Percentiles rank a stretch among this genome's conserved stretches.
phyloP scores from a whole-genome alignment of 1,140 invertebrate species.

The Bicyclus anynana region DNA sequence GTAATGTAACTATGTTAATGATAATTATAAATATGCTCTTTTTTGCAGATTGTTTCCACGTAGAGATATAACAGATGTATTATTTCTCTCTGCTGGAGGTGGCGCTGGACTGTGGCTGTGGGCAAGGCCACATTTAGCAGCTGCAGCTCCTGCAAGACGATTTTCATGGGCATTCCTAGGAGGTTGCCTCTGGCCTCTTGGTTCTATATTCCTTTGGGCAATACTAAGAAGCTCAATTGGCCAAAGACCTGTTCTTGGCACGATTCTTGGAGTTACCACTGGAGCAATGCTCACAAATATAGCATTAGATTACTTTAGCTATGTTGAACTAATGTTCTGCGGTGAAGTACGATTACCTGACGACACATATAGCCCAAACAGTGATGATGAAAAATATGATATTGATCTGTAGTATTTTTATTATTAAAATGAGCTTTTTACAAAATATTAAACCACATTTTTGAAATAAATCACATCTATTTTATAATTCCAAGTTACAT shows the following conservation, averaged over 20 bases:
- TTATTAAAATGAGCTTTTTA: background rate
- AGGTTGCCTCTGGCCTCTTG: constrained; percentile 67
- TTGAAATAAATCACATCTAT: background rate
- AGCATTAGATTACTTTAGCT: constrained; percentile 73
- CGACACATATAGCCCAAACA: constrained; percentile 65
- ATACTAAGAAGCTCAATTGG: constrained; percentile 70
- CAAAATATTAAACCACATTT: background rate
- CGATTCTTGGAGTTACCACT: constrained; percentile 61
- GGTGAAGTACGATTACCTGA: constrained; percentile 64
- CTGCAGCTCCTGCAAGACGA: constrained; percentile 63
- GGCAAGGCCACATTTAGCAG: constrained; percentile 70
- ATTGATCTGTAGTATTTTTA: constrained; percentile 58
- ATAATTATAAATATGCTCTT: background rate
- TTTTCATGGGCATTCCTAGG: constrained; percentile 75
- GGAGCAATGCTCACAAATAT: constrained; percentile 71
- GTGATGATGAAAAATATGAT: constrained; percentile 76
- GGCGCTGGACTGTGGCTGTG: constrained; percentile 71
- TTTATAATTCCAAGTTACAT: background rate
- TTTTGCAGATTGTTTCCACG: constrained; percentile 67
- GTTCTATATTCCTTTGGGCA: constrained; percentile 73
- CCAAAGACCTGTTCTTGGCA: constrained; percentile 62
- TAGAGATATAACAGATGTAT: constrained; percentile 67
- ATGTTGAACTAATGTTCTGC: constrained; percentile 73
- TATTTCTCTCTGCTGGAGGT: constrained; percentile 65
- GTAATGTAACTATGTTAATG: too few species aligned